A percentile compares a stretch with the other conserved stretches of the same genome.
Conservation (phyloP, 2,113 vertebrate genomes). For the Acanthochromis polyacanthus region DNA sequence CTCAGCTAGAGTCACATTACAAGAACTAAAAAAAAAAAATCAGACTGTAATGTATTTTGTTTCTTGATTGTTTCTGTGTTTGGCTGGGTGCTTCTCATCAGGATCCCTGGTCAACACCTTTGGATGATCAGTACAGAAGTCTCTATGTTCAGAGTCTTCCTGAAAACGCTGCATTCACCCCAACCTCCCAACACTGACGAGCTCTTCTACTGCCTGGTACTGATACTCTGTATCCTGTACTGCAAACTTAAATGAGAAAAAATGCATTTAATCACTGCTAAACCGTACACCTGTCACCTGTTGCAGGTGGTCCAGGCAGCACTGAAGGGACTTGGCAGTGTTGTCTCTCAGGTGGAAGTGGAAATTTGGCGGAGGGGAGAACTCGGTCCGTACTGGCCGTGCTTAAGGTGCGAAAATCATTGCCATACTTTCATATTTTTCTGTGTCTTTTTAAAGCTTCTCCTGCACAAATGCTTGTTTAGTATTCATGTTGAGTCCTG, state of each 20-base stretch:
- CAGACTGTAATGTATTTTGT: too few relatives aligned
- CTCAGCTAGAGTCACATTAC: too few relatives aligned
- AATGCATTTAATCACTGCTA: neutral
- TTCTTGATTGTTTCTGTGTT: too few relatives aligned
- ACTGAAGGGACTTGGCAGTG: conserved; percentile 93
- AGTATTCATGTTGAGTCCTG: conserved; percentile 11
- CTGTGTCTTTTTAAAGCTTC: neutral
- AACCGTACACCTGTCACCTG: neutral
- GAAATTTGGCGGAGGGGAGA: conserved; percentile 88
- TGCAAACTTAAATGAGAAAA: neutral
- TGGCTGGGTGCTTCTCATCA: conserved; percentile 61
- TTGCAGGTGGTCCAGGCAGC: conserved; percentile 91
- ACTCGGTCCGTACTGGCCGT: conserved; percentile 91
- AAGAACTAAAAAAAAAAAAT: too few relatives aligned
- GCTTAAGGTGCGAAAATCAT: conserved; percentile 88
- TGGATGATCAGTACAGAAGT: conserved; percentile 91
- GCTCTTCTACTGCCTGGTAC: conserved; percentile 91
- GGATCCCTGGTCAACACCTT: conserved; percentile 89
- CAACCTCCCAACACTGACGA: conserved; percentile 88
- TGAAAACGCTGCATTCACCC: conserved; percentile 89
- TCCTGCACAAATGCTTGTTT: neutral
- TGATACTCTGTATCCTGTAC: neutral
- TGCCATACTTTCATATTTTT: neutral
- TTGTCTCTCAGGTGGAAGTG: conserved; percentile 92
- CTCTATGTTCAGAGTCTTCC: conserved; percentile 89